These are phyloP conservation scores for Drosophila incognita DNA, from an alignment of 2,888 invertebrate genomes.

Conservation along the genomic window DNA sequence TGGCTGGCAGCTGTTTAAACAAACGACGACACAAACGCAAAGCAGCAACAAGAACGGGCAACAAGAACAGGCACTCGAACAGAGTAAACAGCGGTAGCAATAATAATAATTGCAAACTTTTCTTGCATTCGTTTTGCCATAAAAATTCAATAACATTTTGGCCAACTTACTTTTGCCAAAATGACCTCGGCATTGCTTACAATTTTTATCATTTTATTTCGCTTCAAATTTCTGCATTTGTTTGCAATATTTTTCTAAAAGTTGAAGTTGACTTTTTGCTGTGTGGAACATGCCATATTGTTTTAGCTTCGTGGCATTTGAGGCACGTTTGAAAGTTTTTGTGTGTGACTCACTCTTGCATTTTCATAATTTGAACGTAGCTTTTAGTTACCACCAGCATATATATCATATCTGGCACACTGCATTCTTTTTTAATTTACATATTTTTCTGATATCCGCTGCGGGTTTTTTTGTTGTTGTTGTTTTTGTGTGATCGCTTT, in stretches of 20 bases:
- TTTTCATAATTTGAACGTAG: slow-evolving; percentile 25
- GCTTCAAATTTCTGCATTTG: slow-evolving; percentile 44
- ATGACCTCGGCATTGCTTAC: slow-evolving; percentile 61
- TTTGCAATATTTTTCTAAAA: slow-evolving; percentile 50
- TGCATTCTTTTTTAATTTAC: slow-evolving; percentile 17
- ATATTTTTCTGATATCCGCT: slow-evolving; percentile 5
- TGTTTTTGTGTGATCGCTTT: slow-evolving; percentile 13
- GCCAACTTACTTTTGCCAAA: slow-evolving; percentile 35
- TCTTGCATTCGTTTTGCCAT: slow-evolving; percentile 31
- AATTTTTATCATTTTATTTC: slow-evolving; percentile 38
- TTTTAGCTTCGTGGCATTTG: neutral
- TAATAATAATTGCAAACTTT: slow-evolving; percentile 31
- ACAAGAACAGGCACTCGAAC: slow-evolving; percentile 2
- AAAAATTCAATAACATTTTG: slow-evolving; percentile 76
- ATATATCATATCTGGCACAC: slow-evolving; percentile 46
- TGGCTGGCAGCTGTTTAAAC: slow-evolving; percentile 72
- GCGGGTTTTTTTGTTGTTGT: neutral
- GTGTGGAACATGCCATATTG: slow-evolving; percentile 10
- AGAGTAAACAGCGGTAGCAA: slow-evolving; percentile 23
- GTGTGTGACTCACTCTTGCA: neutral
- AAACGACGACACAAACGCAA: slow-evolving; percentile 44
- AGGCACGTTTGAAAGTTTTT: slow-evolving; percentile 31
- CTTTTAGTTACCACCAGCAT: slow-evolving; percentile 20
- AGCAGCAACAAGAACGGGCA: slow-evolving; percentile 16
- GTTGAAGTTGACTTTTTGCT: slow-evolving; percentile 6